A percentile compares a stretch with the other conserved stretches of the same genome.
These are phyloP conservation scores for Myiothlypis chrysogaster DNA, from an alignment of 2,797 vertebrate genomes.

Conservation along the genomic window DNA sequence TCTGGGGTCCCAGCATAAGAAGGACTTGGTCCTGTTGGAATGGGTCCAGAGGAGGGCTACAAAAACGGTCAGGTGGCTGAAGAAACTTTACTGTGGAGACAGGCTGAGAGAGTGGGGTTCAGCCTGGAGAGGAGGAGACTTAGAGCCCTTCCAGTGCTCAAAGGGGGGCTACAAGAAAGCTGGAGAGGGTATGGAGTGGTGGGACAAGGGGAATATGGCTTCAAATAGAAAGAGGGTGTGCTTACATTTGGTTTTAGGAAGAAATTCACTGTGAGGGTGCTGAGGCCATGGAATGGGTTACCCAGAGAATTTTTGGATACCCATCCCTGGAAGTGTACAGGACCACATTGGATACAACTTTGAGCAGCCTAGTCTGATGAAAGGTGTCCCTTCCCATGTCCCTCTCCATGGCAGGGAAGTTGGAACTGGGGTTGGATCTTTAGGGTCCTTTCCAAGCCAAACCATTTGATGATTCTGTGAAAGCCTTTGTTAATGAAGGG, in stretches of 20 bases:
- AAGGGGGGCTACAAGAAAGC: background rate
- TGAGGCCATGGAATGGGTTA: background rate
- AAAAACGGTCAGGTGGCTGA: background rate
- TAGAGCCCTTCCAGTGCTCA: background rate
- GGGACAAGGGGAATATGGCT: background rate
- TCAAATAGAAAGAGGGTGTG: background rate
- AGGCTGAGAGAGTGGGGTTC: background rate
- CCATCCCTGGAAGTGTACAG: background rate
- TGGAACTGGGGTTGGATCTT: background rate
- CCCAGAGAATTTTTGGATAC: background rate
- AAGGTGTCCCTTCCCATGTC: background rate
- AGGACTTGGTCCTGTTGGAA: background rate
- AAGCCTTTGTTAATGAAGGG: background rate
- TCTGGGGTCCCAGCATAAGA: background rate
- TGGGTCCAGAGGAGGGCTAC: background rate
- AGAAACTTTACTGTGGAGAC: background rate
- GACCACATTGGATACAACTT: background rate
- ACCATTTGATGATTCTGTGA: background rate
- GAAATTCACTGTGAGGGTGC: background rate
- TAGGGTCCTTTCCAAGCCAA: background rate
- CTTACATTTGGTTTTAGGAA: background rate
- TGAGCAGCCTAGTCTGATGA: background rate
- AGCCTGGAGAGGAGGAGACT: background rate
- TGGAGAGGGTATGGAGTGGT: background rate
- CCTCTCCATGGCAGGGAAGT: background rate